phyloP scores from a whole-genome alignment of 2,888 invertebrate genomes.

The Minunthozetes semirufus region DNA sequence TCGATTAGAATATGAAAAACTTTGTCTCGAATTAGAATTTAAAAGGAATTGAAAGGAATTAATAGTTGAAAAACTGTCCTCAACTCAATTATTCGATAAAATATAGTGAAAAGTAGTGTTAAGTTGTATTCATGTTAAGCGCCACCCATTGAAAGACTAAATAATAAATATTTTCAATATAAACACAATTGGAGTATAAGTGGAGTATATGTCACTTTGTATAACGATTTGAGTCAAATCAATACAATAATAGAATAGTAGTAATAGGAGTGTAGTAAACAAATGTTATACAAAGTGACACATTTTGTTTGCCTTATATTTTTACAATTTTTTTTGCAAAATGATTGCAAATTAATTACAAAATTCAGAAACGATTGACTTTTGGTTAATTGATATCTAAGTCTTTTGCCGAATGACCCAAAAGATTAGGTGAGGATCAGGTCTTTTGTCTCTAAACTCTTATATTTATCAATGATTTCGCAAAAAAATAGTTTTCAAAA shows the following conservation, averaged over 20 bases:
- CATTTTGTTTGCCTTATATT: neutral
- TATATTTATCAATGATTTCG: neutral
- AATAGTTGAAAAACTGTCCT: neutral
- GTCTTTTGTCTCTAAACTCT: neutral
- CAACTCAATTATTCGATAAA: neutral
- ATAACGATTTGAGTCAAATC: neutral
- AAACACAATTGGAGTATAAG: neutral
- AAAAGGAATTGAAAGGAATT: neutral
- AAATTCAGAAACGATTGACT: neutral
- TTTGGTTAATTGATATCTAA: neutral
- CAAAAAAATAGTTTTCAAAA: neutral
- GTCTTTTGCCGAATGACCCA: neutral
- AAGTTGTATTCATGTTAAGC: neutral
- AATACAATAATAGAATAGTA: too few relatives aligned
- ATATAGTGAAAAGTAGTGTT: neutral
- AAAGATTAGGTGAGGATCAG: neutral
- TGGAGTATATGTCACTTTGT: neutral
- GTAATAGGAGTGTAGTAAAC: neutral
- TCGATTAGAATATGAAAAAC: too few relatives aligned
- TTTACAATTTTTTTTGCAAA: constrained; percentile 7
- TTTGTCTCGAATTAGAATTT: too few relatives aligned
- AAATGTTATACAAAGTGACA: neutral
- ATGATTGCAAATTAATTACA: constrained; percentile 23
- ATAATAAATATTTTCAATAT: constrained; percentile 4
- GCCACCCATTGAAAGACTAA: neutral